Percentiles rank a stretch among this genome's conserved stretches.
Evolutionary conservation across 2,888 invertebrate genomes (phyloP).

Genomic region (Heliconius cydno): DNA sequence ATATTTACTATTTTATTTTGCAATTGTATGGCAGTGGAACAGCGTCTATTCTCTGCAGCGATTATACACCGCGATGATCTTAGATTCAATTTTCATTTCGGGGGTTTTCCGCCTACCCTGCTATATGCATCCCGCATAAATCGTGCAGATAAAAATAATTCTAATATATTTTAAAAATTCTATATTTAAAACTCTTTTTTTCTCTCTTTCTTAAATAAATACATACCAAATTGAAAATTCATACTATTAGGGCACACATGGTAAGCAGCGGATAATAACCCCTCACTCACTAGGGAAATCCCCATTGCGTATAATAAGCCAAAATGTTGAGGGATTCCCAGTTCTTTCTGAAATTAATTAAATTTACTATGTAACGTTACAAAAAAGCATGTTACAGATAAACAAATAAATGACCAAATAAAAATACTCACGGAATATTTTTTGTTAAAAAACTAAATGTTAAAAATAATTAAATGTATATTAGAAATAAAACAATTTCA

Average conservation of each 20-base stretch:
- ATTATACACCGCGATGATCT: too few relatives aligned
- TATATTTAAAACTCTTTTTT: not conserved
- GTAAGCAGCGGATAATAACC: constrained; percentile 93
- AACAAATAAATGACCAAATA: not conserved
- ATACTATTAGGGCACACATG: constrained; percentile 95
- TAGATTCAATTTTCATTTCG: too few relatives aligned
- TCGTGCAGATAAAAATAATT: not conserved
- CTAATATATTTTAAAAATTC: too few relatives aligned
- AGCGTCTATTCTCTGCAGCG: too few relatives aligned
- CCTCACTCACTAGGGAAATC: constrained; percentile 93
- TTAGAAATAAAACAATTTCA: not conserved
- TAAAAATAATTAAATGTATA: not conserved
- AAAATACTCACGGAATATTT: not conserved
- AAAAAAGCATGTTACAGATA: not conserved
- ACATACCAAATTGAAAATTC: constrained; percentile 94
- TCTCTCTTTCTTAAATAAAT: too few relatives aligned
- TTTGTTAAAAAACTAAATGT: not conserved
- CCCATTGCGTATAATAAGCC: constrained; percentile 95
- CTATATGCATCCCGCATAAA: too few relatives aligned
- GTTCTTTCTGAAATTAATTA: constrained; percentile 69
- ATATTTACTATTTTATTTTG: too few relatives aligned
- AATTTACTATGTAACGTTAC: not conserved
- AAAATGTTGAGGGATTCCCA: constrained; percentile 92
- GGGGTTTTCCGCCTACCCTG: too few relatives aligned
- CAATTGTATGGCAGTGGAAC: too few relatives aligned